Conservation (phyloP, 2,113 vertebrate species). For the Bufo bufo region DNA sequence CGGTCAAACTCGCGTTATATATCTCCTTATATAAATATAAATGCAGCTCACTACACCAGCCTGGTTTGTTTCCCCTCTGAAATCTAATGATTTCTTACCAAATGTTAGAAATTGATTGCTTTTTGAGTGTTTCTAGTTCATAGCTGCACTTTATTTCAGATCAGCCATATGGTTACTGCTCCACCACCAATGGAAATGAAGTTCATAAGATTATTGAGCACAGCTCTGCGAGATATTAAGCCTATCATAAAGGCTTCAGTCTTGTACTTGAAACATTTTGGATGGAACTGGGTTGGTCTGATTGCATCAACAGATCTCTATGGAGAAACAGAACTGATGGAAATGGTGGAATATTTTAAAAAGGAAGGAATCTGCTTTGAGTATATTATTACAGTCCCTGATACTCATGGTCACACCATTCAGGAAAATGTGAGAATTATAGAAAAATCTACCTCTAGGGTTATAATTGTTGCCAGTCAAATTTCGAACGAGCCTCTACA, state of each 20-base stretch:
- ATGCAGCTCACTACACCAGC: too few relatives aligned
- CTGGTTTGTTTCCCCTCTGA: too few relatives aligned
- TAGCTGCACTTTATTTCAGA: background rate
- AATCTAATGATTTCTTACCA: too few relatives aligned
- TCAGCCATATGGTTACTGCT: background rate
- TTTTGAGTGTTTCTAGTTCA: too few relatives aligned
- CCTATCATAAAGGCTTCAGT: background rate
- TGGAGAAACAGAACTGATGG: background rate
- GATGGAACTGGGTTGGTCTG: background rate
- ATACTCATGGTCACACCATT: background rate
- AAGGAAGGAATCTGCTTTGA: background rate
- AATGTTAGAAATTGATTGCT: too few relatives aligned
- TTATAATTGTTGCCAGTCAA: background rate
- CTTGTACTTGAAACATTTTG: background rate
- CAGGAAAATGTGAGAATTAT: background rate
- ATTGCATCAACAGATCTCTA: background rate
- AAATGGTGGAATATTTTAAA: background rate
- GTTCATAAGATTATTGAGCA: background rate
- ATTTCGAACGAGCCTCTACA: background rate
- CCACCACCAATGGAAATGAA: background rate
- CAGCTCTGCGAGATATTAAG: background rate
- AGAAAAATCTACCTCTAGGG: background rate
- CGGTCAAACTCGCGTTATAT: too few relatives aligned
- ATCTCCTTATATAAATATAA: too few relatives aligned
- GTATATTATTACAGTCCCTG: background rate